A percentile compares a stretch with the other conserved stretches of the same genome.
Conservation (phyloP, 2,113 vertebrate species). For the Oryzias celebensis region DNA sequence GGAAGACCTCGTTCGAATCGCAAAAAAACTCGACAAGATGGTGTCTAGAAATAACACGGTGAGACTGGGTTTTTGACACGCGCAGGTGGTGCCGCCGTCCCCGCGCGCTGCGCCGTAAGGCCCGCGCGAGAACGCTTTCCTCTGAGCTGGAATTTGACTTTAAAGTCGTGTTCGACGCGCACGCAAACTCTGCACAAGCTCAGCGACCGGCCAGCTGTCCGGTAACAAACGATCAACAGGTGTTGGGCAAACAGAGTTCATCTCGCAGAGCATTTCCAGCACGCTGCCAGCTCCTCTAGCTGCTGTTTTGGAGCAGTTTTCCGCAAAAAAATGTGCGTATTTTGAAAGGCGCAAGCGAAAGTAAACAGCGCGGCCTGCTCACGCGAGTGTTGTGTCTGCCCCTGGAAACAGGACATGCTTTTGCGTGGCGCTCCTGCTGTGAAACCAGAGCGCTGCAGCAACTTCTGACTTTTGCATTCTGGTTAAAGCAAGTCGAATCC, state of each 20-base stretch:
- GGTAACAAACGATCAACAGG: slow-evolving; percentile 71
- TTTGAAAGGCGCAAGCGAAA: slow-evolving; percentile 1
- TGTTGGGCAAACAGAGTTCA: slow-evolving; percentile 51
- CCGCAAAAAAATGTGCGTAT: neutral
- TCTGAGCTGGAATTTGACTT: neutral
- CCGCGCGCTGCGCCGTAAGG: slow-evolving; percentile 43
- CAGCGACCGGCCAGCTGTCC: slow-evolving; percentile 3
- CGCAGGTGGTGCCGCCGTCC: slow-evolving; percentile 48
- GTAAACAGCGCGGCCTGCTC: slow-evolving; percentile 44
- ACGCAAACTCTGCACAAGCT: neutral
- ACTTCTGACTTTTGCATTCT: neutral
- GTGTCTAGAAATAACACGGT: slow-evolving; percentile 93
- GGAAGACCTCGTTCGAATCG: slow-evolving; percentile 88
- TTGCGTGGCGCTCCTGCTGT: slow-evolving; percentile 14
- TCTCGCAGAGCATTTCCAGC: neutral
- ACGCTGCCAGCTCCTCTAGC: neutral
- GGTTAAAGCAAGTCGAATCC: neutral
- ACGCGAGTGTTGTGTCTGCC: slow-evolving; percentile 20
- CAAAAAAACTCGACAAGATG: slow-evolving; percentile 94
- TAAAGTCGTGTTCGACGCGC: neutral
- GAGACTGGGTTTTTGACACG: slow-evolving; percentile 73
- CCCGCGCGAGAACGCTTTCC: neutral
- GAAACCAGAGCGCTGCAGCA: neutral
- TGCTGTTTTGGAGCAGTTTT: neutral
- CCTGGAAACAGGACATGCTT: slow-evolving; percentile 28